Percentiles rank a stretch among this genome's conserved stretches.
These are phyloP conservation scores for Junco hyemalis DNA, from an alignment of 2,113 vertebrate genomes.

Conservation along the genomic window DNA sequence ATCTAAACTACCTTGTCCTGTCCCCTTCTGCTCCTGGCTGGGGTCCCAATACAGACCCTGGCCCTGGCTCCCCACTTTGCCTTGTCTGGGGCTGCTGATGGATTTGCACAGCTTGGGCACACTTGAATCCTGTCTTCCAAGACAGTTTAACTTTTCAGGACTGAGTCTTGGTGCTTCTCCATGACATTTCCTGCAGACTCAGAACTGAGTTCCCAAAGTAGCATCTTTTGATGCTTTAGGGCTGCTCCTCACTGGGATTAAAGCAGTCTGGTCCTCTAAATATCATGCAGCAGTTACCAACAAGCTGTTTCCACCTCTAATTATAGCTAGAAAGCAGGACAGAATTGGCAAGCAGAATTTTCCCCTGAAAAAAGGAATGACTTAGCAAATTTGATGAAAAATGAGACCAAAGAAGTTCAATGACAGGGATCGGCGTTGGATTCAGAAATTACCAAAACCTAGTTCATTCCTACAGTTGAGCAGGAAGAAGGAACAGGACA, in stretches of 20 bases:
- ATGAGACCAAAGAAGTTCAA: background rate
- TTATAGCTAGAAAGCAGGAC: background rate
- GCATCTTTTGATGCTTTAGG: background rate
- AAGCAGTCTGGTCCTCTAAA: constrained; percentile 22
- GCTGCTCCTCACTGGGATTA: background rate
- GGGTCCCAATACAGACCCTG: background rate
- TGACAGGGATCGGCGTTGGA: background rate
- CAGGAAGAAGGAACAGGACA: background rate
- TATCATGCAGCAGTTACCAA: constrained; percentile 25
- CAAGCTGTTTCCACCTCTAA: constrained; percentile 46
- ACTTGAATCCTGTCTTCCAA: background rate
- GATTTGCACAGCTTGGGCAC: background rate
- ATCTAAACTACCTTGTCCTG: background rate
- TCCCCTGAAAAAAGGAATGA: background rate
- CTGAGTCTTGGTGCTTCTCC: background rate
- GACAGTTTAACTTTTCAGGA: background rate
- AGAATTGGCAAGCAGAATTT: background rate
- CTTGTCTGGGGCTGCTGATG: background rate
- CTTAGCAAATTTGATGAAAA: constrained; percentile 3
- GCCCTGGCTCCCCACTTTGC: background rate
- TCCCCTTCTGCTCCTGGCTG: background rate
- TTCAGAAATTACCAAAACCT: background rate
- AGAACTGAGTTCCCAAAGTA: background rate
- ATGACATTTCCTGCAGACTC: background rate
- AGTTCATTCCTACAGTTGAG: background rate